These are phyloP conservation scores for Stegophylla sp. DNA, from an alignment of 2,888 invertebrate genomes.

Conservation along the genomic window DNA sequence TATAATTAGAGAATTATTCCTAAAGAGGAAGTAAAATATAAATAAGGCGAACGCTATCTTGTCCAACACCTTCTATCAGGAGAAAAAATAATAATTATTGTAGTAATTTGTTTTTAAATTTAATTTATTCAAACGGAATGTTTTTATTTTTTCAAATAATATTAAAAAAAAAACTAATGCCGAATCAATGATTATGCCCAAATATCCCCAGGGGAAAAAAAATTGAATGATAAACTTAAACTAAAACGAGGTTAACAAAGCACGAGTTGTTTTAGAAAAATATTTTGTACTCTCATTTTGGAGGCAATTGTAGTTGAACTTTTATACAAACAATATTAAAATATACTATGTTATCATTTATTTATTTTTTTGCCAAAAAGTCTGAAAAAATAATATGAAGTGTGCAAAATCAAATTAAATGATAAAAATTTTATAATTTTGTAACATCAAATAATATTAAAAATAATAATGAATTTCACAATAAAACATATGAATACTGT, in stretches of 20 bases:
- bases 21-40: constrained; percentile 52
- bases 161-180: constrained; percentile 36
- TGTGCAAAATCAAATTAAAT: constrained; percentile 1
- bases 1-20: constrained; percentile 30
- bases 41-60: constrained; percentile 41
- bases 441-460: neutral
- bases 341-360: neutral
- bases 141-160: constrained; percentile 30
- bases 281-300: constrained; percentile 54
- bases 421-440: constrained; percentile 9
- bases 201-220: constrained; percentile 36
- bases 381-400: neutral
- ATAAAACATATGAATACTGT: constrained; percentile 34
- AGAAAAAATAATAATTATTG: constrained; percentile 46
- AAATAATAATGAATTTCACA: constrained; percentile 24
- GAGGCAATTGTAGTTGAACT: constrained; percentile 39
- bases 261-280: constrained; percentile 43
- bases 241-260: constrained; percentile 37
- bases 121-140: constrained; percentile 54
- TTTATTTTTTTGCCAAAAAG: neutral
- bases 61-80: constrained; percentile 57
- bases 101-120: constrained; percentile 46
- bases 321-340: neutral
- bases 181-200: constrained; percentile 45
- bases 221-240: constrained; percentile 13